These are phyloP conservation scores for Salvelinus fontinalis DNA, from an alignment of 2,113 vertebrate species.

Conservation along the genomic window DNA sequence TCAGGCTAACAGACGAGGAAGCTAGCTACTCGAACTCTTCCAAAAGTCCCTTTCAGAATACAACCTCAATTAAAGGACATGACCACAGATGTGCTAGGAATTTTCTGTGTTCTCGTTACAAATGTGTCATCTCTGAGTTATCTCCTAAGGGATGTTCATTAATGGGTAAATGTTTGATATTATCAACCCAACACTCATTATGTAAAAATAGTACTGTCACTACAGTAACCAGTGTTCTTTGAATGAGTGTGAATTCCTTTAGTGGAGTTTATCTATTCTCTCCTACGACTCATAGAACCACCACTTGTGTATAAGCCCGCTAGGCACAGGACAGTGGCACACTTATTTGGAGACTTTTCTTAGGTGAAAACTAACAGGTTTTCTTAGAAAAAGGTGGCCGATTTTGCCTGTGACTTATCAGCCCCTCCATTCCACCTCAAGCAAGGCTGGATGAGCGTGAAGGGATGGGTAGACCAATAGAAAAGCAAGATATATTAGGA, in stretches of 20 bases:
- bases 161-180: no score
- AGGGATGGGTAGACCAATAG: not conserved
- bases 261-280: not conserved
- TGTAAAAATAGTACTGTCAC: not conserved
- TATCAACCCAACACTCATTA: no score
- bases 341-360: not conserved
- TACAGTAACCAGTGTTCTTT: not conserved
- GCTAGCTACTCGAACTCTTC: not conserved
- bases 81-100: no score
- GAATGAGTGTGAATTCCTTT: not conserved
- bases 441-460: not conserved
- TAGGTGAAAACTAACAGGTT: not conserved
- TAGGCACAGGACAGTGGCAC: not conserved
- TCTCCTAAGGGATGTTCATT: no score
- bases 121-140: no score
- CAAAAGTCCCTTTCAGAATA: not conserved
- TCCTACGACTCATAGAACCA: not conserved
- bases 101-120: no score
- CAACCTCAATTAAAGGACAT: no score
- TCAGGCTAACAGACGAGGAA: conserved; percentile 33
- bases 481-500: not conserved
- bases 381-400: not conserved
- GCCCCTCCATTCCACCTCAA: not conserved
- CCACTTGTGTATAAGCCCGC: not conserved
- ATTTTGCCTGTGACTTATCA: not conserved